phyloP scores from a whole-genome alignment of 1,140 invertebrate genomes.

The Anastrepha obliqua region DNA sequence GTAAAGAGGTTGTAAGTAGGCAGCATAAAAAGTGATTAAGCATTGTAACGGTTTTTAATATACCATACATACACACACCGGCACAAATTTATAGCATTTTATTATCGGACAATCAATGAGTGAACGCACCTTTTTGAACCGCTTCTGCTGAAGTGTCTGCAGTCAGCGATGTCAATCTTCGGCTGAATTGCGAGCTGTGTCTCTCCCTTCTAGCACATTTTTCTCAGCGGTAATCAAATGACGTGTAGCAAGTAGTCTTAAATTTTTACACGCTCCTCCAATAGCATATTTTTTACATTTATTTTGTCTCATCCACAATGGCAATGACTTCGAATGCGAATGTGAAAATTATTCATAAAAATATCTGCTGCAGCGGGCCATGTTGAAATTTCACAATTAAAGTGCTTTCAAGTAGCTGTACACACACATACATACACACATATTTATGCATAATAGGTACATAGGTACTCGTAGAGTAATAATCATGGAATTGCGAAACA shows the following conservation, averaged over 20 bases:
- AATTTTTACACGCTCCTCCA: neutral
- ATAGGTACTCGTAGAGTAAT: neutral
- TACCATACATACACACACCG: neutral
- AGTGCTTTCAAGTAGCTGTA: neutral
- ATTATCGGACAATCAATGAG: neutral
- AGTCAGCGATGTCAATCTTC: neutral
- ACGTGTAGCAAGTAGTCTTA: neutral
- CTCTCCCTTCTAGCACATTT: neutral
- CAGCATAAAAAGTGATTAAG: neutral
- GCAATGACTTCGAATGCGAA: neutral
- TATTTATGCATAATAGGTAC: neutral
- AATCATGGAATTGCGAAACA: neutral
- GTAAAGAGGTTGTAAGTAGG: neutral
- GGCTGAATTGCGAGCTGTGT: neutral
- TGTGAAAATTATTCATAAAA: neutral
- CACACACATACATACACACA: neutral
- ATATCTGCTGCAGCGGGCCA: neutral
- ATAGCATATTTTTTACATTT: slow-evolving; percentile 2
- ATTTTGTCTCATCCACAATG: neutral
- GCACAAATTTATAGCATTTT: neutral
- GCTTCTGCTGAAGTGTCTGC: neutral
- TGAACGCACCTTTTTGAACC: neutral
- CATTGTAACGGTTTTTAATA: neutral
- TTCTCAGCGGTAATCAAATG: neutral
- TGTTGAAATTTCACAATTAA: slow-evolving; percentile 49